A percentile compares a stretch with the other conserved stretches of the same genome.
phyloP scores from a whole-genome alignment of 2,113 vertebrate genomes.

The Tamias sibiricus region DNA sequence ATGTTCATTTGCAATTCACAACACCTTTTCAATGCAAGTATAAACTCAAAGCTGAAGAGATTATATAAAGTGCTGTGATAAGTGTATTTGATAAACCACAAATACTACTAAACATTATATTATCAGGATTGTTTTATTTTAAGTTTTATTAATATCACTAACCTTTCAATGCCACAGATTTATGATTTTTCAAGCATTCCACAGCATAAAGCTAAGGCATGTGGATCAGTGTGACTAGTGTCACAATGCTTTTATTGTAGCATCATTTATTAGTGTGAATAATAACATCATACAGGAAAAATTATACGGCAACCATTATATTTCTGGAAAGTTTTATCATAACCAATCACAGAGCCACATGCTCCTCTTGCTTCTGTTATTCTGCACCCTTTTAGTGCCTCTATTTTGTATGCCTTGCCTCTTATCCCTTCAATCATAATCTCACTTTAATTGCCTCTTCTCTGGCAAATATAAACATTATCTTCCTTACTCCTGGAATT shows the following conservation, averaged over 20 bases:
- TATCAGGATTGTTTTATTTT: background rate
- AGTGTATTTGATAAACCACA: background rate
- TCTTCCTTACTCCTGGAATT: constrained; percentile 76
- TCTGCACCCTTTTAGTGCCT: constrained; percentile 26
- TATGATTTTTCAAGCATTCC: background rate
- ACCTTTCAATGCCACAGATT: background rate
- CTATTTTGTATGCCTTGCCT: constrained; percentile 61
- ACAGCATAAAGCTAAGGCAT: background rate
- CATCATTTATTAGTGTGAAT: constrained; percentile 48
- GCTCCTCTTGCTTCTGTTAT: background rate
- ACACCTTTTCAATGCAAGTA: background rate
- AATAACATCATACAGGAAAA: background rate
- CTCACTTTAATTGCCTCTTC: constrained; percentile 80
- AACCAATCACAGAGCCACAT: constrained; percentile 8
- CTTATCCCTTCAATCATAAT: constrained; percentile 79
- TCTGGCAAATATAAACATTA: constrained; percentile 80
- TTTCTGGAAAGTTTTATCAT: constrained; percentile 50
- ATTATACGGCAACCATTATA: constrained; percentile 14
- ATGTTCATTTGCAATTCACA: constrained; percentile 17
- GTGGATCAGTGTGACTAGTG: background rate
- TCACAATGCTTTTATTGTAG: constrained; percentile 10
- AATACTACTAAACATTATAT: background rate
- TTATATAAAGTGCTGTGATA: background rate
- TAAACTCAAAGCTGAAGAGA: background rate
- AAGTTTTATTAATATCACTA: constrained; percentile 18